phyloP scores from a whole-genome alignment of 2,113 vertebrate species.

The Lichenostomus cassidix region DNA sequence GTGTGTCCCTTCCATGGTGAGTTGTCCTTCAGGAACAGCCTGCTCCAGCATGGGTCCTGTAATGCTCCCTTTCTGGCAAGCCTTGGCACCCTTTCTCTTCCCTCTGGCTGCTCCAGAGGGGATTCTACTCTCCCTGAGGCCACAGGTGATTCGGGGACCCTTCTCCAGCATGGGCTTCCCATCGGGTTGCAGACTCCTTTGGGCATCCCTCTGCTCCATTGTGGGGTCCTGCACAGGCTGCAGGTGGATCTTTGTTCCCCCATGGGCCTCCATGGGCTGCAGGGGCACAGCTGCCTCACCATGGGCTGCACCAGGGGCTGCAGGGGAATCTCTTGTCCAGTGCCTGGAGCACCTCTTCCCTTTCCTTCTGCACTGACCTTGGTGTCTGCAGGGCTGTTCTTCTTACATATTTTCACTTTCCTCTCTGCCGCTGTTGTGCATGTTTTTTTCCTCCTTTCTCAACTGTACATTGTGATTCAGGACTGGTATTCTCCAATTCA shows the following conservation, averaged over 20 bases:
- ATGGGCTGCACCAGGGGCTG: fast-evolving
- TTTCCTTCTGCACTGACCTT: not conserved
- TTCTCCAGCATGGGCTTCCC: not conserved
- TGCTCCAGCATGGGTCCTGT: not conserved
- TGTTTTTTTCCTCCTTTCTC: not conserved
- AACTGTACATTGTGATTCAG: not conserved
- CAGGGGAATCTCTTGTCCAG: not conserved
- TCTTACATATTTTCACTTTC: not conserved
- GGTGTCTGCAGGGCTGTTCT: not conserved
- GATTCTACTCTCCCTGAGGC: not conserved
- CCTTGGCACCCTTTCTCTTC: too few species aligned
- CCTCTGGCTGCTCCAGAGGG: not conserved
- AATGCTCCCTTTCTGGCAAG: too few species aligned
- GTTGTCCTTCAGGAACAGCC: not conserved
- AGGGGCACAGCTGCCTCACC: not conserved
- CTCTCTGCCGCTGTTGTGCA: not conserved
- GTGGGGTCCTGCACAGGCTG: not conserved
- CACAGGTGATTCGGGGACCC: not conserved
- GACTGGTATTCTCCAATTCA: not conserved
- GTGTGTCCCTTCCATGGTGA: fast-evolving
- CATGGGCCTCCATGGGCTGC: not conserved
- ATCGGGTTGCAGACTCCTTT: not conserved
- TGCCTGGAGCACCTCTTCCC: fast-evolving
- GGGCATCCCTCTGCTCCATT: not conserved
- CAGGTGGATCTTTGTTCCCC: not conserved